Evolutionary conservation across 2,888 invertebrate species (phyloP).

Genomic region (Cancer borealis): DNA sequence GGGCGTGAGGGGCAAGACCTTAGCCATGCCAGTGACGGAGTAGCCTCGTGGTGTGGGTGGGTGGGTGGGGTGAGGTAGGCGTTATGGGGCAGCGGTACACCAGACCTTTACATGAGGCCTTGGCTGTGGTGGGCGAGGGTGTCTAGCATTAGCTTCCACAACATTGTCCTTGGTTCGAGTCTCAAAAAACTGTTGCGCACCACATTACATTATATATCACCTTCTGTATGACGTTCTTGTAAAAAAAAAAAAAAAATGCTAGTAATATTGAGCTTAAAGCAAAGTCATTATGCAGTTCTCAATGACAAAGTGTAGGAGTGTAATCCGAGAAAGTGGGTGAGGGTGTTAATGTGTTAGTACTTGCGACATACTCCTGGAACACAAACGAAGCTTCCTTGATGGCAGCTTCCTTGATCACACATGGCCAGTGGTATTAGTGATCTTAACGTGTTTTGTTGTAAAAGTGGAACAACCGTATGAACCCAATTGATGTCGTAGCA

Average conservation of each 20-base stretch:
- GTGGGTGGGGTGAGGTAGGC: background rate
- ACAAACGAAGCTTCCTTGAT: background rate
- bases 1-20: background rate
- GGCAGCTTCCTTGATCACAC: background rate
- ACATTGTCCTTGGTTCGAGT: background rate
- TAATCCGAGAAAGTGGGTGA: background rate
- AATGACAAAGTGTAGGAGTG: background rate
- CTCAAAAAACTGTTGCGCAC: background rate
- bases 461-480: too few species aligned
- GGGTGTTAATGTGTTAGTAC: background rate
- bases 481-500: too few species aligned
- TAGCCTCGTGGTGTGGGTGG: background rate
- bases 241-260: too few species aligned
- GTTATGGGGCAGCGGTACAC: constrained; percentile 10
- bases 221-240: too few species aligned
- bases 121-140: constrained; percentile 13
- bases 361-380: background rate
- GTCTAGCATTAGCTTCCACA: background rate
- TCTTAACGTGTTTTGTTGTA: background rate
- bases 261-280: too few species aligned
- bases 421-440: background rate
- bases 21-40: background rate
- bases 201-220: background rate
- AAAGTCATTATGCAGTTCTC: too few species aligned
- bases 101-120: background rate